Conservation (phyloP, 1,140 invertebrate genomes). For the Penaeus chinensis region DNA sequence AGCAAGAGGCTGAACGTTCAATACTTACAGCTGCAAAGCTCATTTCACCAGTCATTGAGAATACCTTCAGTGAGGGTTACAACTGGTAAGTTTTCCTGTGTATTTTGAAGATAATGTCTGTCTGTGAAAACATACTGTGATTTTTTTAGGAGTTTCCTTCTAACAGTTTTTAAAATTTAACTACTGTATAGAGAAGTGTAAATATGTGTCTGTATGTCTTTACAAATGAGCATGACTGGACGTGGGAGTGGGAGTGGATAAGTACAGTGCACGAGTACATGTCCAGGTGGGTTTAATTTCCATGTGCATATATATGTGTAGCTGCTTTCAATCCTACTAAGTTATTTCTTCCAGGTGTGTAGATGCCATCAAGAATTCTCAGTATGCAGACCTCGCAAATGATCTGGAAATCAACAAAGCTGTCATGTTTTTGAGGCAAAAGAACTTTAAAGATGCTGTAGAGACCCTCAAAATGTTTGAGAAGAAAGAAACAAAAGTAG, state of each 20-base stretch:
- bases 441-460: slow-evolving; percentile 84
- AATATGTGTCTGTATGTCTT: no score
- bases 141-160: no score
- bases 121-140: background rate
- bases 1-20: slow-evolving; percentile 83
- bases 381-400: slow-evolving; percentile 82
- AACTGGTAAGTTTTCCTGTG: slow-evolving; percentile 73
- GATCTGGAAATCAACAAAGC: slow-evolving; percentile 96
- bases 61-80: slow-evolving; percentile 81
- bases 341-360: slow-evolving; percentile 69
- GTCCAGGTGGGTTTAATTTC: no score
- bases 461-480: slow-evolving; percentile 91
- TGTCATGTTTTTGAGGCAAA: slow-evolving; percentile 87
- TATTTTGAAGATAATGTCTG: background rate
- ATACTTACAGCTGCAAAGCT: slow-evolving; percentile 92
- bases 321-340: background rate
- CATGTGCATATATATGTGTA: background rate
- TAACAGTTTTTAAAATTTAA: no score
- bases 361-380: slow-evolving; percentile 81
- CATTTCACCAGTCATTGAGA: slow-evolving; percentile 87
- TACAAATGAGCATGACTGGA: no score
- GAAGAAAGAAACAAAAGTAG: slow-evolving; percentile 85
- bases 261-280: no score
- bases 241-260: no score
- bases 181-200: no score